Base-by-base conservation (phyloP, 2,797 vertebrate genomes). In the Microctenopoma stevenorrisi region DNA sequence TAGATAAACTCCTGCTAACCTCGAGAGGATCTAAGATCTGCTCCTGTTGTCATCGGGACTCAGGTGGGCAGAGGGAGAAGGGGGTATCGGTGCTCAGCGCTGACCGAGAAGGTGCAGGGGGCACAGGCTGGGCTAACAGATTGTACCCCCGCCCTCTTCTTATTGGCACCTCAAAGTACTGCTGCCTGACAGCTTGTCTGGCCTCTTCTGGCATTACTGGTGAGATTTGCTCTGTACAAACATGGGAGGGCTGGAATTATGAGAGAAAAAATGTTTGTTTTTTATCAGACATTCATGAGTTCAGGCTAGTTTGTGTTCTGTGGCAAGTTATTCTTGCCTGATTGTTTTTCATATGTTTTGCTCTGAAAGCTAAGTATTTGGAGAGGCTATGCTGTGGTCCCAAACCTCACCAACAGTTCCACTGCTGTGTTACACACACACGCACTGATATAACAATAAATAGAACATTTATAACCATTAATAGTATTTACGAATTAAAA, bases 1-100 rank as follows among this genome's bases (percentile, higher is more conserved):
- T 35, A 48, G 80, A 85, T 86, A 88, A 92, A 89, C 88, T 91
- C 79, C 60, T 58, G 74, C 72, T 92, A 84, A 93, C 93, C 93
- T 94, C 93, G 88, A 91, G 85, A 85, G 85, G 72, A 88, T 89
- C 89, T 84, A 77, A 83, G 72, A 64, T 50, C 73, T 52, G 76
- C 52, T 84, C 67, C 69, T 75, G 72, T 88, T 90, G 72, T 91
- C 87, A 79, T 54, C 64, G 66, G 72, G 59, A 77, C 85, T 85
- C 79, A 87, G 82, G 79, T 89, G 72, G 83, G 79, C 63, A 50
- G 57, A 81, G 59, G 72, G 51, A 59, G 64, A 64, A 11, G 54
- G 37, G 48, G 58, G 51, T 38, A 78, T 72, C 61, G 35, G 42
- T 54, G 53, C 64, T 82, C 25, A 67, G 28, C 52, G n/a, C 67